Evolutionary conservation across 2,888 invertebrate genomes (phyloP).

Genomic region (Agonopterix arenella): DNA sequence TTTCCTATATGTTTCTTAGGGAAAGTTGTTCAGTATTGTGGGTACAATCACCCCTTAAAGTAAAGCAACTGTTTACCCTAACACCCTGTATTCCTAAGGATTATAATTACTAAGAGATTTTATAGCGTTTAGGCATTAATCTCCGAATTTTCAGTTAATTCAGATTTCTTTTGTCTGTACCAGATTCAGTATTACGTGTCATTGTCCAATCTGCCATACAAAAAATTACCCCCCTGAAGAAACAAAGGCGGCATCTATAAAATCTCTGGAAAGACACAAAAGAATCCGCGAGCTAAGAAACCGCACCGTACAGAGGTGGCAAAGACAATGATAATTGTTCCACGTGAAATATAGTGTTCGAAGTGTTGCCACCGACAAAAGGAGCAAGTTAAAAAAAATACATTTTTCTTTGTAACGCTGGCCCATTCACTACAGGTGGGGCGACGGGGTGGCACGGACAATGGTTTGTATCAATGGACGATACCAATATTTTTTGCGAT

Average conservation of each 20-base stretch:
- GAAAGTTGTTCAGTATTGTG: too few relatives aligned
- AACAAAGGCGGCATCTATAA: slow-evolving; percentile 26
- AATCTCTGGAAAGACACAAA: slow-evolving; percentile 35
- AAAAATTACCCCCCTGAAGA: slow-evolving; percentile 11
- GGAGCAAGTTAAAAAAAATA: slow-evolving; percentile 40
- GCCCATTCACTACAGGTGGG: slow-evolving; percentile 73
- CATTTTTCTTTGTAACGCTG: slow-evolving; percentile 65
- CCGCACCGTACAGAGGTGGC: slow-evolving; percentile 60
- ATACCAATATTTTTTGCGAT: slow-evolving; percentile 48
- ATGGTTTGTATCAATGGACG: slow-evolving; percentile 68
- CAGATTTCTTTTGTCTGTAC: too few relatives aligned
- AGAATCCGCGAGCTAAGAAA: slow-evolving; percentile 35
- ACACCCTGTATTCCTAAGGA: too few relatives aligned
- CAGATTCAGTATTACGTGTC: neutral
- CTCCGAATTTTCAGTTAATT: too few relatives aligned
- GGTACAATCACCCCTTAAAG: too few relatives aligned
- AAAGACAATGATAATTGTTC: slow-evolving; percentile 77
- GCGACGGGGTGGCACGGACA: slow-evolving; percentile 57
- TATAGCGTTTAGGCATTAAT: too few relatives aligned
- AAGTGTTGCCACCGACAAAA: slow-evolving; percentile 74
- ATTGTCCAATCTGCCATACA: neutral
- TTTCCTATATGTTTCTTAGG: too few relatives aligned
- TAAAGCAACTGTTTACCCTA: too few relatives aligned
- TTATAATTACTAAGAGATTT: too few relatives aligned
- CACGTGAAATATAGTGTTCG: slow-evolving; percentile 73